Percentiles rank a stretch among this genome's conserved stretches.
phyloP scores from a whole-genome alignment of 2,888 invertebrate species.

The Phragmatobia fuliginosa region DNA sequence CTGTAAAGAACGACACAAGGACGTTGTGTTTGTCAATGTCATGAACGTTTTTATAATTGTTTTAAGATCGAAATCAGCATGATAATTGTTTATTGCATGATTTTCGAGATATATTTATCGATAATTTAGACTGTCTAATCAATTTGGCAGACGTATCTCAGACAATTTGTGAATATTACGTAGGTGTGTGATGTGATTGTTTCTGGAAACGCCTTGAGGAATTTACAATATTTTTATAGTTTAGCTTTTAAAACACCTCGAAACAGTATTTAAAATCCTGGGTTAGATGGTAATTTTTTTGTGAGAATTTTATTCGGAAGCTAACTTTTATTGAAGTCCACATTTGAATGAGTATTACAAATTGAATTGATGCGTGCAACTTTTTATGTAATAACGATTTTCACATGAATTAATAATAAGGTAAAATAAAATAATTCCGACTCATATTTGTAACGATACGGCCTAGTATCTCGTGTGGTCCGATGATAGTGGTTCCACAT shows the following conservation, averaged over 20 bases:
- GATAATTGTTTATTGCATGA: conserved; percentile 19
- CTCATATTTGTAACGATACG: too few relatives aligned
- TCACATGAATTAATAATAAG: neutral
- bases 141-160: conserved; percentile 42
- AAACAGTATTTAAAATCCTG: conserved; percentile 20
- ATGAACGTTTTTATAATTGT: conserved; percentile 61
- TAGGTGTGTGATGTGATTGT: conserved; percentile 10
- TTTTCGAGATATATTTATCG: conserved; percentile 19
- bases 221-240: conserved; percentile 29
- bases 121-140: conserved; percentile 26
- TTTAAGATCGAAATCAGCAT: conserved; percentile 49
- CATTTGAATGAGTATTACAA: neutral
- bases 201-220: conserved; percentile 32
- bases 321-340: neutral
- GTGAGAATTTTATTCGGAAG: neutral
- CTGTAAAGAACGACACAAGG: conserved; percentile 60
- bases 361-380: neutral
- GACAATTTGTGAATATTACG: conserved; percentile 28
- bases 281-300: too few relatives aligned
- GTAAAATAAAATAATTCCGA: neutral
- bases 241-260: conserved; percentile 45
- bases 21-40: conserved; percentile 70
- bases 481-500: too few relatives aligned
- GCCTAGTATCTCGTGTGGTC: too few relatives aligned
- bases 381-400: neutral